Conservation (phyloP, 2,888 invertebrate genomes). For the Drosophila setosimentum region DNA sequence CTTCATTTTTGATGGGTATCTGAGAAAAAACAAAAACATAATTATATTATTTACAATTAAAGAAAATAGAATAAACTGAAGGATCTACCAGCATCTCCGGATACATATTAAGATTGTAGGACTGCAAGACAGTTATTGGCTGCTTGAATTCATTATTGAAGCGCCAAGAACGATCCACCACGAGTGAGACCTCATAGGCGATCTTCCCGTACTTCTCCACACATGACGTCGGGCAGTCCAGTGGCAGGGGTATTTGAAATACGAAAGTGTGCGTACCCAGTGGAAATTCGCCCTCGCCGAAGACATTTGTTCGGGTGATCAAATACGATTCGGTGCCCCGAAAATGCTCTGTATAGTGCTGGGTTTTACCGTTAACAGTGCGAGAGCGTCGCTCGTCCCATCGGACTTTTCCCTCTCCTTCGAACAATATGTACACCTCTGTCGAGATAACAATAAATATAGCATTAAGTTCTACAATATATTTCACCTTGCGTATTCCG, state of each 20-base stretch:
- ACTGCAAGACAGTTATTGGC: slow-evolving; percentile 90
- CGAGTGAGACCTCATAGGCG: slow-evolving; percentile 90
- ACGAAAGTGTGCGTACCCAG: slow-evolving; percentile 87
- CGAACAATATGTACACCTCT: slow-evolving; percentile 65
- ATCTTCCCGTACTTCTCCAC: slow-evolving; percentile 90
- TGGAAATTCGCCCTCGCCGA: slow-evolving; percentile 50
- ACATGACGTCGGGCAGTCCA: slow-evolving; percentile 90
- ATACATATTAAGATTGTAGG: slow-evolving; percentile 91
- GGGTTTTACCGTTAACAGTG: slow-evolving; percentile 39
- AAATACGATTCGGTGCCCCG: slow-evolving; percentile 58
- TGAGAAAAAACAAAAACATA: slow-evolving; percentile 4
- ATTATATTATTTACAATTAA: neutral
- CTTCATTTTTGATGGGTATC: slow-evolving; percentile 53
- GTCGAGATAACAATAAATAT: neutral
- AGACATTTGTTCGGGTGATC: slow-evolving; percentile 47
- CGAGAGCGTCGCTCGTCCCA: slow-evolving; percentile 60
- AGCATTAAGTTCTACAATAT: neutral
- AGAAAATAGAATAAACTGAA: neutral
- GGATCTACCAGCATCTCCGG: slow-evolving; percentile 87
- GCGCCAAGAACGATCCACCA: slow-evolving; percentile 86
- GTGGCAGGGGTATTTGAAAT: slow-evolving; percentile 88
- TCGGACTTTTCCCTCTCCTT: slow-evolving; percentile 68
- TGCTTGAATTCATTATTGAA: slow-evolving; percentile 83
- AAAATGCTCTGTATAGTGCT: slow-evolving; percentile 47
- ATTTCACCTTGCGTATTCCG: slow-evolving; percentile 2